phyloP scores from a whole-genome alignment of 1,140 invertebrate species.

The Campoletis sonorensis region DNA sequence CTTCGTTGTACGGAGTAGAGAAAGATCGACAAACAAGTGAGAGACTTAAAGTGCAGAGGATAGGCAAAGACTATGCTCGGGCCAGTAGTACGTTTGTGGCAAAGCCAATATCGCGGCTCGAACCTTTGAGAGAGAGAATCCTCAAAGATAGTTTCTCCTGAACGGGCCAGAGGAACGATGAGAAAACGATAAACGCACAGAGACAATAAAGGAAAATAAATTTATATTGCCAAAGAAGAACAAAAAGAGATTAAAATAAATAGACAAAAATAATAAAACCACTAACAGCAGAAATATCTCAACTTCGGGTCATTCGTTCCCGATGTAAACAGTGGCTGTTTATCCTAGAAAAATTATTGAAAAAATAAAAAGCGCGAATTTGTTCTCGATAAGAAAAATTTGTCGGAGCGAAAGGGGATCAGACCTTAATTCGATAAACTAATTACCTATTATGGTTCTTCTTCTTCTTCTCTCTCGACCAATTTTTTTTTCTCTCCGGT shows the following conservation, averaged over 20 bases:
- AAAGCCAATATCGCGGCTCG: background rate
- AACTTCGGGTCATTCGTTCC: constrained; percentile 12
- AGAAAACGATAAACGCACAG: too few relatives aligned
- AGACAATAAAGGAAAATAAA: too few relatives aligned
- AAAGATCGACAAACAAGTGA: background rate
- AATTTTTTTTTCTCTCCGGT: constrained; percentile 31
- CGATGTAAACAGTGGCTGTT: background rate
- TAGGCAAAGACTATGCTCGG: background rate
- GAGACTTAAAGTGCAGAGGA: background rate
- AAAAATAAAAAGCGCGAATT: constrained; percentile 23
- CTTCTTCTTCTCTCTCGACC: background rate
- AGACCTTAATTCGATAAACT: constrained; percentile 44
- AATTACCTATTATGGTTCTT: constrained; percentile 36
- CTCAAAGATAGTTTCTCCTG: background rate
- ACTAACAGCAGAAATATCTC: constrained; percentile 19
- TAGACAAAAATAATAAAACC: too few relatives aligned
- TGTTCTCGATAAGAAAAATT: constrained; percentile 22
- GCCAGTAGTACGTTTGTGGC: background rate
- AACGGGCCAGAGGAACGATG: background rate
- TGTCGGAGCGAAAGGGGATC: constrained; percentile 26
- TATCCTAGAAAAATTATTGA: constrained; percentile 34
- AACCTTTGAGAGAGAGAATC: background rate
- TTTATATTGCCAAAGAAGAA: too few relatives aligned
- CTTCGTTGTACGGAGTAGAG: background rate
- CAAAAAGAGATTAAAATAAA: too few relatives aligned